Evolutionary conservation across 2,113 vertebrate species (phyloP), one percentile per base, ranked within the genome.

Genomic region (Carollia perspicillata): DNA sequence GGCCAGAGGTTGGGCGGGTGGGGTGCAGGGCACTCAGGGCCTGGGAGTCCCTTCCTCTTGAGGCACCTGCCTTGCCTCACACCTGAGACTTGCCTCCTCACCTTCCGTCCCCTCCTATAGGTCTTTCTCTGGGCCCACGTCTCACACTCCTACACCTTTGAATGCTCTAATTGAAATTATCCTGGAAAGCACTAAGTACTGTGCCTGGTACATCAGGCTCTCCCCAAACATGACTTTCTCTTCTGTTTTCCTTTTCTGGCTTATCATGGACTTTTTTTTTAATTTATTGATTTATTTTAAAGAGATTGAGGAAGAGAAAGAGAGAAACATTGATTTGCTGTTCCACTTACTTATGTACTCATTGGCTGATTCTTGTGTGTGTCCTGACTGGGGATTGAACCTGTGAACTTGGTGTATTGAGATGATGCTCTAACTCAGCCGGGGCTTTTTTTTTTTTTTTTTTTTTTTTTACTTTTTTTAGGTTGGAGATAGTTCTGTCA

Each of bases 181-280:
- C 72, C 49, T 49, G 44, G 28, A 72, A 63, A 49, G 77, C 33
- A 28, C 26, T 16, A 28, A 2, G 18, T 14, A 2, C 22, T 0
- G 6, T 63, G 42, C 79, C 90, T 55, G 84, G 40, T n/a, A 49
- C 20, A 6, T 26, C 5, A 9, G 44, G 49, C 55, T 35, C 35
- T 72, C 78, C 49, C 20, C 40, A n/a, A 58, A 9, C 5, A 4
- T 28, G 65, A 53, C 30, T 87, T 95, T 92, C 42, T 65, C n/a
- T 79, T 78, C 26, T 23, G 3, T 71, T 84, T 53, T 65, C 75
- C 20, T 72, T 63, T 74, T 80, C 40, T 71, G 58, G 78, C 2
- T 49, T 86, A 84, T 94, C 81, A 26, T 35, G 79, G 28, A 94
- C 44, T 87, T 63, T 63, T 30, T 60, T 60, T 60, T 28, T 28